Base-by-base conservation (phyloP, 2,888 invertebrate species). In the Xanthorhoe spadicearia region DNA sequence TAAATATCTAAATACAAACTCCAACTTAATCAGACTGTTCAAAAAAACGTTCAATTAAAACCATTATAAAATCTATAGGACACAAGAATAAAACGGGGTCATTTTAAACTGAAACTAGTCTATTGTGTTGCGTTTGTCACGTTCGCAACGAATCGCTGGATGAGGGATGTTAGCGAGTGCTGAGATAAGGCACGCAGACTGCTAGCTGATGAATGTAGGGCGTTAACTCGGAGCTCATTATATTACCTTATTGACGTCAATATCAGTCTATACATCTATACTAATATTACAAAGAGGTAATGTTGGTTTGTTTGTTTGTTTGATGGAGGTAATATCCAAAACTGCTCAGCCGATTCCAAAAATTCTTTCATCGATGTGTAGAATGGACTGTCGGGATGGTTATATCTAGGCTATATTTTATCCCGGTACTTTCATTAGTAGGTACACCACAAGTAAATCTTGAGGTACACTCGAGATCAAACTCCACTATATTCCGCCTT, bases 131-230 rank as follows among this genome's bases (percentile, higher is more conserved):
- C 63, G 68, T 73, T 58, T 15, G 51, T 59, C 81, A 80, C 79
- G 82, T 82, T 82, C 82, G 85, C 76, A 82, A 79, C 80, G 83
- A 85, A 84, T 84, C 82, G 83, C 85, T 81, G 80, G 76, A 85
- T 85, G 87, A 86, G 83, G 84, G 85, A 87, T 85, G 86, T 79
- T 78, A 76, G 80, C 75, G 78, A 74, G 74, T 77, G 75, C 71
- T 72, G 76, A 87, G 89, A 89, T 89, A 89, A 88, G 86, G 84
- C 89, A 89, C 88, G 87, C 83, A 32, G 74, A 75, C 55, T 49
- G 62, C 64, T 64, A 52, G 74, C 63, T 76, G 74, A 78, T 80
- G 75, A 77, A 69, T 69, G 70, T 55, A 61, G 28, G 51, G 48
- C 59, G 61, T 57, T 64, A 62, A 19, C 58, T 18, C 55, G 51